These are phyloP conservation scores for Eolophus roseicapilla DNA, from an alignment of 2,113 vertebrate species.

Conservation along the genomic window DNA sequence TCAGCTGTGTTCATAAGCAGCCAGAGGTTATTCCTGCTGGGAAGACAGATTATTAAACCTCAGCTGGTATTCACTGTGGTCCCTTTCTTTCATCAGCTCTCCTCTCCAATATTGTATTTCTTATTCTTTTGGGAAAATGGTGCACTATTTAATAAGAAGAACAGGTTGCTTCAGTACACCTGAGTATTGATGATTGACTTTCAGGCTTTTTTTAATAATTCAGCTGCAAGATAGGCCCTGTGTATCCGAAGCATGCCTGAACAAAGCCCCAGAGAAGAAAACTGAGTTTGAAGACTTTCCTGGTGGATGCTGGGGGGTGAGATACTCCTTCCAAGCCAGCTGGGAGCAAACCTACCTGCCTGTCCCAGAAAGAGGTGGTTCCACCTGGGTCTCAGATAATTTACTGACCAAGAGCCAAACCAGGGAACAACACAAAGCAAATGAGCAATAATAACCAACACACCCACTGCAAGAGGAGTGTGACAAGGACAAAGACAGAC, in stretches of 20 bases:
- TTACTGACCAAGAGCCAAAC: background rate
- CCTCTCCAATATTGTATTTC: conserved; percentile 38
- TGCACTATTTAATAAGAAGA: conserved; percentile 24
- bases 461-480: no score
- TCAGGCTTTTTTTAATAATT: conserved; percentile 33
- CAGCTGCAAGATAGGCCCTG: background rate
- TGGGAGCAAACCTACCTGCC: background rate
- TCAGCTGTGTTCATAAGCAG: fast-evolving
- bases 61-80: background rate
- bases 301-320: background rate
- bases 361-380: background rate
- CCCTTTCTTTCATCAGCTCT: conserved; percentile 2
- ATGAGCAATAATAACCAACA: fast-evolving
- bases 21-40: background rate
- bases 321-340: background rate
- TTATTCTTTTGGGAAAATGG: background rate
- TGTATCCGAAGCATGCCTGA: background rate
- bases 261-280: background rate
- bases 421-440: background rate
- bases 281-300: background rate
- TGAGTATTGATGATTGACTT: conserved; percentile 29
- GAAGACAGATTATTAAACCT: background rate
- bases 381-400: background rate
- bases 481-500: fast-evolving
- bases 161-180: background rate